Base-by-base conservation (phyloP, 2,888 invertebrate species). In the Cremastinae sp. region DNA sequence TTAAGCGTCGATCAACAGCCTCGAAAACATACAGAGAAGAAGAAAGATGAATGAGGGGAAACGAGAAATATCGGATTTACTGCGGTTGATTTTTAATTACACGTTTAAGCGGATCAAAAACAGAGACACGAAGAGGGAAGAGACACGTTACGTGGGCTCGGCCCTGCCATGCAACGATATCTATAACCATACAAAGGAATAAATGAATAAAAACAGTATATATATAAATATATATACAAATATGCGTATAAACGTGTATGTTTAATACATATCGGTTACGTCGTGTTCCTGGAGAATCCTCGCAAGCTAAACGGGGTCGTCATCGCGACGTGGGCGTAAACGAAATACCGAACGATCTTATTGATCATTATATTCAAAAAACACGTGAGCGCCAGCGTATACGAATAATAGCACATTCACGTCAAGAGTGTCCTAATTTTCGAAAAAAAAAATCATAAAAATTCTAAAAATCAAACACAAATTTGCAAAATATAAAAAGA, bases 21-120 rank as follows among this genome's bases (percentile, higher is more conserved):
- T 28, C 14, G 28, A 45, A 4, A 22, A 22, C 16, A 5, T 14
- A 41, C 34, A 18, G 18, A 49, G 49, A 16, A 22, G 22, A n/a
- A 12, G n/a, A 1, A 22, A 51, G 20, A 4, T 12, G 2, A 14
- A 45, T 5, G 45, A 45, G 45, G 4, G 12, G 5, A 49, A 14
- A 2, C 14, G 14, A 8, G 58, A 58, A 59, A 59, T 59, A 51
- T 59, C 49, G 59, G 51, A 69, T 69, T 69, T 51, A 51, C 59
- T 59, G 41, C 69, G 70, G 71, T 47, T 71, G 71, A 71, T 71
- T 71, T 28, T 62, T 71, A 71, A 71, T 71, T 62, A 71, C 54
- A 41, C 45, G 62, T 62, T 56, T 36, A 16, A 45, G 54, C 3
- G 22, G 34, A 56, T 71, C 71, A 43, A 20, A 28, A 28, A 5